These are phyloP conservation scores for Phyllotreta cruciferae DNA, from an alignment of 2,888 invertebrate species.

Conservation along the genomic window DNA sequence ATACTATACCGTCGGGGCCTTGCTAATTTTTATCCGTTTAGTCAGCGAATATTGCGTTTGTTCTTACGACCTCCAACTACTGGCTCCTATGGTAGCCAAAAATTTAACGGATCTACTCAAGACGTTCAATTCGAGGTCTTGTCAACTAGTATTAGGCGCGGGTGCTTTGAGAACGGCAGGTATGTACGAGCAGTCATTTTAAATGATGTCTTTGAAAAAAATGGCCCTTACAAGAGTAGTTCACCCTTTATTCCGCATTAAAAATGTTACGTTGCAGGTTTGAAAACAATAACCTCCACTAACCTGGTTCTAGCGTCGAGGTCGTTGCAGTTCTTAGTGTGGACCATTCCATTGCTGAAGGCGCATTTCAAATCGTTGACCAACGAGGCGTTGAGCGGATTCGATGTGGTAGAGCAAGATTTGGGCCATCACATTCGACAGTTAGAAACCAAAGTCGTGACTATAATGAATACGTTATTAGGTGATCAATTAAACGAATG, in stretches of 20 bases:
- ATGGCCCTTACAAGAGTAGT: no score
- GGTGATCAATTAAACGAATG: constrained; percentile 82
- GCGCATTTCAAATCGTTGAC: constrained; percentile 71
- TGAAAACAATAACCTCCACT: constrained; percentile 93
- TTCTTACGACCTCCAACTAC: constrained; percentile 77
- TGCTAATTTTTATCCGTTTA: constrained; percentile 86
- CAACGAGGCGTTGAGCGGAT: constrained; percentile 64
- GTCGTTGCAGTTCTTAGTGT: constrained; percentile 81
- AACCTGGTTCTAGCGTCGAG: constrained; percentile 89
- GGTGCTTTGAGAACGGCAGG: constrained; percentile 96
- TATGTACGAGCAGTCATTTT: no score
- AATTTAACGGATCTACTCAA: constrained; percentile 88
- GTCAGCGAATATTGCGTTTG: constrained; percentile 91
- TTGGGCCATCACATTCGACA: constrained; percentile 90
- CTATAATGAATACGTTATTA: constrained; percentile 87
- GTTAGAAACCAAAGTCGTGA: constrained; percentile 88
- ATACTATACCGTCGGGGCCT: constrained; percentile 81
- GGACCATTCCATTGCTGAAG: constrained; percentile 78
- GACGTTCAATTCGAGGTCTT: constrained; percentile 86
- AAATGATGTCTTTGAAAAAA: background rate
- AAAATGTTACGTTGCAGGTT: constrained; percentile 35
- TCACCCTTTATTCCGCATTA: background rate
- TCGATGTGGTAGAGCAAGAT: constrained; percentile 79
- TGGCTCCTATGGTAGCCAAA: constrained; percentile 81
- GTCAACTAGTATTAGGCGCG: constrained; percentile 94